Conservation (phyloP, 2,113 vertebrate genomes). For the human (Homo sapiens) region GRCh38 chr2:235373501-235374000, state of each 20-base stretch:
- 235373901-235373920: rapidly evolving
- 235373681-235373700: not conserved
- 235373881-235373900: too few species aligned
- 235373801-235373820: too few species aligned
- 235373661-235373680: not conserved
- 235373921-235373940: not conserved
- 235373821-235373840: not conserved
- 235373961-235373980: not conserved
- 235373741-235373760: not conserved
- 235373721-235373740: rapidly evolving
- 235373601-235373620: not conserved
- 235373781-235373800: not conserved
- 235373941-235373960: rapidly evolving
- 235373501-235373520: not conserved
- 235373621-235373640: not conserved
- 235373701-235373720: not conserved
- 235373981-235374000: not conserved
- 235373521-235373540: rapidly evolving
- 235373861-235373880: not conserved
- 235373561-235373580: not conserved
- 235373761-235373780: rapidly evolving
- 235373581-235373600: not conserved
- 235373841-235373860: too few species aligned
- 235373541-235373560: rapidly evolving
- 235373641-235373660: not conserved